Base-by-base conservation (phyloP, 2,113 vertebrate genomes). In the Piliocolobus tephrosceles region DNA sequence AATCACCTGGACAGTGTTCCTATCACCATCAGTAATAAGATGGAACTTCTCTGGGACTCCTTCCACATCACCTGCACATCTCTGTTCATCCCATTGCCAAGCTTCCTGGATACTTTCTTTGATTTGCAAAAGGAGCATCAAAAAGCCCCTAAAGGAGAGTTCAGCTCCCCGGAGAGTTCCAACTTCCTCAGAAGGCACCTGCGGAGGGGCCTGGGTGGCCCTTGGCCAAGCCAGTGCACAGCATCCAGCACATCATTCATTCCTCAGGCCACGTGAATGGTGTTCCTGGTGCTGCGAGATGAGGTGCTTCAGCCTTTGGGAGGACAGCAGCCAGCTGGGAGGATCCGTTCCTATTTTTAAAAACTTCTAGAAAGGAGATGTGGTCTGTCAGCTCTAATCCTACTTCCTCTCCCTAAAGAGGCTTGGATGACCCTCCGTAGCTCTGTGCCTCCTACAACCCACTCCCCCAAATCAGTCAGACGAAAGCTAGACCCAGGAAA, bases 291-390 rank as follows among this genome's bases (percentile, higher is more conserved):
- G 75, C 13, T 94, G 91, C 23, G 32, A n/a, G 12, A 38, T 7
- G 52, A 92, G 66, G 68, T 3, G 7, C 45, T 79, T 88, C 14
- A 50, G 91, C 43, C 47, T 78, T 45, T 72, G 52, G 73, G 52
- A 23, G 25, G 52, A 81, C 3, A 40, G n/a, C 30, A 52, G 81
- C 50, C 32, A 50, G 38, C 12, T 58, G n/a, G 57, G 52, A 92
- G 72, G n/a, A 43, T 35, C 57, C 0, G 0, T 22, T 86, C 18
- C 35, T 95, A 73, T 85, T 95, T 78, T 70, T 11, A 83, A 83
- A 82, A 90, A 70, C 30, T 70, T 73, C 92, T 92, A 88, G 55
- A 97, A 96, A 96, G 85, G 16, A 96, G 96, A 97, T 75, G 86
- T 78, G 30, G 50, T 50, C 72, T 88, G 66, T 87, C 68, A 70